Evolutionary conservation across 2,113 vertebrate species (phyloP).

Genomic region (Muntiacus reevesi): DNA sequence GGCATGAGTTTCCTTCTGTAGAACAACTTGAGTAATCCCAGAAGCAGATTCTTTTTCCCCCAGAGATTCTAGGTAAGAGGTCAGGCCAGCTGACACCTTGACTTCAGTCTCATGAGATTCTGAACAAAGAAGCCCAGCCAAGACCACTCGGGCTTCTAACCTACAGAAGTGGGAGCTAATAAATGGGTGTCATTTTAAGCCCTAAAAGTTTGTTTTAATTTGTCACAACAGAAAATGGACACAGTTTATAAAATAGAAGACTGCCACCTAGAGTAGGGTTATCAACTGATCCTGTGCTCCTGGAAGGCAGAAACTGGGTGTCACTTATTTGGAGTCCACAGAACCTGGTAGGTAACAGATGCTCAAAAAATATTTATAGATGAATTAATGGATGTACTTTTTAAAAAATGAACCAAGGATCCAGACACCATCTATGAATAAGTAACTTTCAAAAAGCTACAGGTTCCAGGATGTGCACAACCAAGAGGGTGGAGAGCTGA

Average conservation of each 20-base stretch:
- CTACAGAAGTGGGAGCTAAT: background rate
- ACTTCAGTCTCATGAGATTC: background rate
- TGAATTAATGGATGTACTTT: background rate
- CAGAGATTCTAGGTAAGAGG: background rate
- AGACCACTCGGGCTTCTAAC: background rate
- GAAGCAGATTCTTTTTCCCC: background rate
- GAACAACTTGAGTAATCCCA: background rate
- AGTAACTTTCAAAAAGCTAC: background rate
- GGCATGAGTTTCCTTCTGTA: background rate
- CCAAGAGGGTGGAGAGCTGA: background rate
- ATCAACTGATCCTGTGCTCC: background rate
- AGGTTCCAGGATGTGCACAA: background rate
- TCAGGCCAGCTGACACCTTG: background rate
- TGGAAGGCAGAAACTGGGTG: background rate
- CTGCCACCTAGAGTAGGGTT: background rate
- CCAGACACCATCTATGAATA: background rate
- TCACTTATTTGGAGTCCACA: background rate
- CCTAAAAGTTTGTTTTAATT: background rate
- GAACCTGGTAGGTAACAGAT: background rate
- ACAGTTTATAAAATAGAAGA: background rate
- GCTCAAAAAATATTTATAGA: background rate
- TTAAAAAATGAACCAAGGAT: background rate
- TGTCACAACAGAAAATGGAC: background rate
- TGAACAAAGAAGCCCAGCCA: background rate
- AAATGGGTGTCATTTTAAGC: background rate